Base-by-base conservation (phyloP, 2,113 vertebrate species). In the Macquaria ambigua region DNA sequence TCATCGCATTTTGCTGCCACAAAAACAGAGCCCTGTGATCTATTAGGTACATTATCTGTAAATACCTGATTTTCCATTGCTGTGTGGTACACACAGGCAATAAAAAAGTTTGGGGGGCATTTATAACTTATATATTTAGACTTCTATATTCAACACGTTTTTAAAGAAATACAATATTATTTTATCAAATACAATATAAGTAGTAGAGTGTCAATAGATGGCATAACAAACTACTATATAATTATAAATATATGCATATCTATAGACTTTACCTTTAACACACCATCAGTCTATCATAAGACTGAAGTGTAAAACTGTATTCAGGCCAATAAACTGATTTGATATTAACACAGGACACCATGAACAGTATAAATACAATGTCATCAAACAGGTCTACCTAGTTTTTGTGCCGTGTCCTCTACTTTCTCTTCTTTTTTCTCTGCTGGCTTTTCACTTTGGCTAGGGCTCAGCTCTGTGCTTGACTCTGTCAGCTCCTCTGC, bases 351-450 rank as follows among this genome's bases (percentile, higher is more conserved):
- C 64, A 46, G 64, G 21, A 68, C 41, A 37, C 18, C 25, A 31
- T 41, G 9, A 25, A 50, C 20, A 15, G 41, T 53, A n/a, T 25
- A 43, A n/a, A 4, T 4, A 16, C 25, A 3, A 28, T 16, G 16
- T 28, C 25, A 31, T 37, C 1, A 70, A 63, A 39, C 4, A 72
- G 23, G 8, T 48, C 81, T 66, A 92, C 93, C 90, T 39, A 20
- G 50, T 58, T 16, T 67, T 62, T 59, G 50, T 71, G 64, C 20
- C 5, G 80, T 5, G 1, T 59, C 64, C 8, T 76, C 84, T 25
- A 31, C 6, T 56, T 56, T 59, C 6, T 46, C 58, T 56, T 75
- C 61, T 23, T 39, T 64, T 28, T 8, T 41, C 46, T 68, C 75
- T 11, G 41, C 37, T 3, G 81, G 23, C 10, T 53, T 59, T 16